Conservation (phyloP, 2,797 vertebrate genomes). For the Galaxias olidus region DNA sequence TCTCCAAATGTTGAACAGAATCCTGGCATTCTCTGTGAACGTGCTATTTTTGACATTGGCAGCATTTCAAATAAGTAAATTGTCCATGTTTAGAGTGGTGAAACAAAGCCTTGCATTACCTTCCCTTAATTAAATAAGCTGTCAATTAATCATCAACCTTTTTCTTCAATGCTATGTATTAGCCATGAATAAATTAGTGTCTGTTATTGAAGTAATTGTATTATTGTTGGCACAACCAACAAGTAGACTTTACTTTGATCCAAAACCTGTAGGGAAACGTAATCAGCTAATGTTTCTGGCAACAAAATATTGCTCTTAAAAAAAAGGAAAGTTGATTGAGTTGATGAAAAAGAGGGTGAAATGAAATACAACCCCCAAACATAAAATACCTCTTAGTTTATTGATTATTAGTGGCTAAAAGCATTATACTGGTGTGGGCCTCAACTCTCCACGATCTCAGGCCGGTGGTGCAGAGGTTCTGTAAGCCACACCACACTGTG, state of each 20-base stretch:
- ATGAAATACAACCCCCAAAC: conserved; percentile 35
- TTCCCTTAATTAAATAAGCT: conserved; percentile 42
- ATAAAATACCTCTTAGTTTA: conserved; percentile 62
- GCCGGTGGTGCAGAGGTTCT: conserved; percentile 13
- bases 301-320: conserved; percentile 36
- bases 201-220: conserved; percentile 53
- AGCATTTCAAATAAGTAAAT: neutral
- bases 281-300: conserved; percentile 62
- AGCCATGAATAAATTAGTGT: conserved; percentile 46
- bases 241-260: conserved; percentile 67
- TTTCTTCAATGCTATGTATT: conserved; percentile 46
- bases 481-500: conserved; percentile 2
- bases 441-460: conserved; percentile 18
- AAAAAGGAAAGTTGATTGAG: conserved; percentile 52
- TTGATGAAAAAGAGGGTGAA: conserved; percentile 16
- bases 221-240: conserved; percentile 60
- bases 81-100: neutral
- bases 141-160: conserved; percentile 37
- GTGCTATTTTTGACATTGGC: too few relatives aligned
- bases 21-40: too few relatives aligned
- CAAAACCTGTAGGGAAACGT: conserved; percentile 59
- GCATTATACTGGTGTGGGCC: conserved; percentile 28
- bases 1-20: neutral
- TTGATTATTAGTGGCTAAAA: conserved; percentile 51
- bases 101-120: neutral